Conservation (phyloP, 2,797 vertebrate genomes). For the Gymnoscopelus braueri region DNA sequence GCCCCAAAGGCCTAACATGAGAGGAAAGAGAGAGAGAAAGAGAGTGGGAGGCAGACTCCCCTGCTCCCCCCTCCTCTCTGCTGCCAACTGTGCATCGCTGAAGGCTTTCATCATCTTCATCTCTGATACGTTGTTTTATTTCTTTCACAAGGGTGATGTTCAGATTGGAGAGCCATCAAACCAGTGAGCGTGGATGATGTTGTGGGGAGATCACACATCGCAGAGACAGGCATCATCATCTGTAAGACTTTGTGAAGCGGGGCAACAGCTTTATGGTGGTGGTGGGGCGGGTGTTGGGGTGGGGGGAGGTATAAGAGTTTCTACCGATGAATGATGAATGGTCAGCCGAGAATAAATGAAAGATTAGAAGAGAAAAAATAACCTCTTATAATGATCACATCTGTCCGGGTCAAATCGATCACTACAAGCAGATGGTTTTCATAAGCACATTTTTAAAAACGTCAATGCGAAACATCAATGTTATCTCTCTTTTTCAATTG, state of each 20-base stretch:
- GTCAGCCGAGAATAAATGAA: too few relatives aligned
- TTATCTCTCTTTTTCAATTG: too few relatives aligned
- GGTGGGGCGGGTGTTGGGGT: neutral
- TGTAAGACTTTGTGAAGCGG: conserved; percentile 32
- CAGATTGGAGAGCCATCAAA: conserved; percentile 53
- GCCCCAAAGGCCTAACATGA: conserved; percentile 50
- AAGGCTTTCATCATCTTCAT: conserved; percentile 62
- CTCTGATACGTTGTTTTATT: neutral
- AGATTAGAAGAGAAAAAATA: too few relatives aligned
- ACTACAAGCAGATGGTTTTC: too few relatives aligned
- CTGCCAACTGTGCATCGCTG: conserved; percentile 49
- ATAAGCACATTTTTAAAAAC: too few relatives aligned
- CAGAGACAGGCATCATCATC: conserved; percentile 44
- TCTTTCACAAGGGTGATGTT: conserved; percentile 47
- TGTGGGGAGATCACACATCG: conserved; percentile 40
- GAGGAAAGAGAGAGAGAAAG: conserved; percentile 9
- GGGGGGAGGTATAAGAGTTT: too few relatives aligned
- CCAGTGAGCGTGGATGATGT: conserved; percentile 43
- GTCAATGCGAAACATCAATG: too few relatives aligned
- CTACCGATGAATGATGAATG: too few relatives aligned
- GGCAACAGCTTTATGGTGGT: conserved; percentile 13
- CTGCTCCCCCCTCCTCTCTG: conserved; percentile 36
- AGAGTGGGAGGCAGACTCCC: conserved; percentile 62
- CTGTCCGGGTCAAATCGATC: too few relatives aligned
- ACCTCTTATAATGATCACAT: too few relatives aligned